Evolutionary conservation across 2,797 vertebrate genomes (phyloP).

Genomic region (Podarcis lilfordi): DNA sequence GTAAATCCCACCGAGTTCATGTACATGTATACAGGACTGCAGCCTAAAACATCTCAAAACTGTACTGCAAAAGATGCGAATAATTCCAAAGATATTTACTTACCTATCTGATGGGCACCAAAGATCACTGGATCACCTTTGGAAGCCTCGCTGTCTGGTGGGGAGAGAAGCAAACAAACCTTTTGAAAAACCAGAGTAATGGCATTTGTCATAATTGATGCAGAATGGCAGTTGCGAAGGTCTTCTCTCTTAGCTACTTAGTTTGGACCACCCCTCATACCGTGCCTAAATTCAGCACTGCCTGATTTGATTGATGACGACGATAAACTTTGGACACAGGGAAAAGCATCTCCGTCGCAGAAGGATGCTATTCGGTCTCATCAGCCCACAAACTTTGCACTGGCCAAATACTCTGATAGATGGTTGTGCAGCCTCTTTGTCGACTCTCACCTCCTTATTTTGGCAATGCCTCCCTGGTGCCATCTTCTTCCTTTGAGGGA

Average conservation of each 20-base stretch:
- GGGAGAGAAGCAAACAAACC: constrained; percentile 57
- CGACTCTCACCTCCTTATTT: not conserved
- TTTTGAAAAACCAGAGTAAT: constrained; percentile 39
- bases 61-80: not conserved
- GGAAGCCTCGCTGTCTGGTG: constrained; percentile 73
- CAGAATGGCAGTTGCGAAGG: constrained; percentile 35
- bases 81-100: constrained; percentile 49
- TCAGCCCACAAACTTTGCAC: constrained; percentile 41
- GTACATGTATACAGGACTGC: not conserved
- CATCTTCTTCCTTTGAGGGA: fast-evolving
- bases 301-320: not conserved
- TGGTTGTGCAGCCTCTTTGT: not conserved
- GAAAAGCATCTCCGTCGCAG: not conserved
- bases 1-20: not conserved
- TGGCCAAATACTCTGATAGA: not conserved
- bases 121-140: constrained; percentile 68
- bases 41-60: not conserved
- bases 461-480: fast-evolving
- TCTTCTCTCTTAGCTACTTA: not conserved
- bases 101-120: constrained; percentile 75
- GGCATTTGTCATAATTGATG: not conserved
- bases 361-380: not conserved
- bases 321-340: not conserved
- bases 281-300: fast-evolving
- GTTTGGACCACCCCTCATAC: not conserved